Conservation (phyloP, 2,113 vertebrate species). For the Sinosuthora webbiana region DNA sequence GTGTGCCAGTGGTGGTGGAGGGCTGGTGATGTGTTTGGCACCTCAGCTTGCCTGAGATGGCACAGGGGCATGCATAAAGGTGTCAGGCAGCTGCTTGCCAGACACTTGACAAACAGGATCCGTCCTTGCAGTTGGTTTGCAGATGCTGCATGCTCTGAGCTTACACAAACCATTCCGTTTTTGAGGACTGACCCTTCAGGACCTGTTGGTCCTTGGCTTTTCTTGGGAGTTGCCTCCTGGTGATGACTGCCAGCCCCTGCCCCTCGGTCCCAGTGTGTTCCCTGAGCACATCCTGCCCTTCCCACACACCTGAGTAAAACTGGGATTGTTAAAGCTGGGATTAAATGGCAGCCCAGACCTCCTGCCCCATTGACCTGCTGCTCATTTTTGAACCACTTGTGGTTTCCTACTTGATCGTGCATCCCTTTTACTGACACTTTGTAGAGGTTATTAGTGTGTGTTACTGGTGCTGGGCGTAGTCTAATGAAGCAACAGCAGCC, state of each 20-base stretch:
- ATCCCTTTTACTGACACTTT: background rate
- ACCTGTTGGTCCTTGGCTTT: background rate
- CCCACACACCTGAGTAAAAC: background rate
- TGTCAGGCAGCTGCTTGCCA: background rate
- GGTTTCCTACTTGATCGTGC: background rate
- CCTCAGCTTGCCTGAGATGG: background rate
- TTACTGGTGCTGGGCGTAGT: background rate
- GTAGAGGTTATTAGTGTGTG: background rate
- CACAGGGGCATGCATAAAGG: rapidly evolving
- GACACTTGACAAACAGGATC: background rate
- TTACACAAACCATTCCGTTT: background rate
- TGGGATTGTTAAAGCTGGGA: background rate
- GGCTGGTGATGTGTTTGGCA: background rate
- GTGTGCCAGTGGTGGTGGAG: background rate
- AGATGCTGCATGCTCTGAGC: background rate
- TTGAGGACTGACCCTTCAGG: background rate
- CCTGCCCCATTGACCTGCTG: background rate
- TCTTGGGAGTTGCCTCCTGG: background rate
- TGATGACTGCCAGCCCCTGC: background rate
- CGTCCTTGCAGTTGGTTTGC: rapidly evolving
- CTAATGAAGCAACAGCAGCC: slow-evolving; percentile 36
- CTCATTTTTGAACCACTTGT: background rate
- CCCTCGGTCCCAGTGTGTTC: background rate
- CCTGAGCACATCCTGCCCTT: background rate
- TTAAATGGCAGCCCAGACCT: background rate